Evolutionary conservation across 2,888 invertebrate genomes (phyloP).

Genomic region (Eucriotettix oculatus): DNA sequence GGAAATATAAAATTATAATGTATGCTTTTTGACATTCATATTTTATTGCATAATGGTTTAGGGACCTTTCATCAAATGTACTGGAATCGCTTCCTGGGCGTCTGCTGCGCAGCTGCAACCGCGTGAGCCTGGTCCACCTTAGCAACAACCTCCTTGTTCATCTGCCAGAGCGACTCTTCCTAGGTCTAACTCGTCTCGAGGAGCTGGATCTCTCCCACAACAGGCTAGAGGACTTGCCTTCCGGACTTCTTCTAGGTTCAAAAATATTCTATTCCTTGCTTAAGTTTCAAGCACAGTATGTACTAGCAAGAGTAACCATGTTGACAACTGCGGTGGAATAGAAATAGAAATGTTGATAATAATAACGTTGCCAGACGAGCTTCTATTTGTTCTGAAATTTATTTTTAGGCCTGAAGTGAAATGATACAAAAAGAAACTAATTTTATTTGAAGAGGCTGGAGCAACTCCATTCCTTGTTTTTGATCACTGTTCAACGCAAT

Average conservation of each 20-base stretch:
- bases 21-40: too few species aligned
- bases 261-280: neutral
- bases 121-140: constrained; percentile 43
- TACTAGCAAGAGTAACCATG: too few species aligned
- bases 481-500: too few species aligned
- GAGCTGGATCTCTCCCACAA: constrained; percentile 57
- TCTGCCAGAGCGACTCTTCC: constrained; percentile 39
- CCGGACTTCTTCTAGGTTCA: constrained; percentile 30
- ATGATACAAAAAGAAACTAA: too few species aligned
- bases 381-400: too few species aligned
- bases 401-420: too few species aligned
- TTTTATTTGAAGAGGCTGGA: too few species aligned
- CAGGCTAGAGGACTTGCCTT: constrained; percentile 39
- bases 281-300: neutral
- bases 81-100: constrained; percentile 37
- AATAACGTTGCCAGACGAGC: too few species aligned
- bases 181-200: constrained; percentile 37
- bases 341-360: too few species aligned
- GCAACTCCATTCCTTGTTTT: too few species aligned
- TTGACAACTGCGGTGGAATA: too few species aligned
- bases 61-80: constrained; percentile 47
- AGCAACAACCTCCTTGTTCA: constrained; percentile 45
- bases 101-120: constrained; percentile 39
- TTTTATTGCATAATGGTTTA: constrained; percentile 6
- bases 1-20: too few species aligned